Base-by-base conservation (phyloP, 1,140 invertebrate species). In the Drosophila serrata region DNA sequence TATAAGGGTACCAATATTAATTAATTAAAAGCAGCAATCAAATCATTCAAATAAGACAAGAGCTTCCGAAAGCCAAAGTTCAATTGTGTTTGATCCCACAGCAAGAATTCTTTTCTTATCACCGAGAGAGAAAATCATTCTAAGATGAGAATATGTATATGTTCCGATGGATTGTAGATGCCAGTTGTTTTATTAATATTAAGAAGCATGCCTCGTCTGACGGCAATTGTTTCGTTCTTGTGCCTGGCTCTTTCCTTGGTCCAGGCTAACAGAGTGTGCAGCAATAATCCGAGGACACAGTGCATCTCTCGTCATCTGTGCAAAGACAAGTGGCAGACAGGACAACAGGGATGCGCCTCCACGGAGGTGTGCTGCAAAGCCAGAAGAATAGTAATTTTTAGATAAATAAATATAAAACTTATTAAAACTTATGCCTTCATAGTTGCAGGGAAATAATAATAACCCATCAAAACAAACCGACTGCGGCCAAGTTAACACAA, bases 311-410 rank as follows among this genome's bases (percentile, higher is more conserved):
- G 5, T 39, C 33, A 24, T n/a, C 13, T n/a, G 15, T 56, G 53
- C 53, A 5, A 27, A 4, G 2, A 19, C 2, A 27, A 3, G 15
- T 9, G 33, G 12, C 6, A 11, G 13, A 9, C 1, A 0, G 57
- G 57, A 5, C 46, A 60, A 4, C 4, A 24, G 9, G 57, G 57
- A n/a, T 60, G 57, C 9, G n/a, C 9, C 31, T 13, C 42, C 57
- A 33, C 57, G 27, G 57, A 46, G 13, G 9, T 9, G 19, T 60
- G 57, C 29, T 60, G 57, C 6, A n/a, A 39, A 11, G 4, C 35
- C 6, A 7, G 13, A 6, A 11, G 17, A 49, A 35, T 35, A 31
- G 48, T 49, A 49, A 40, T 17, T 17, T 17, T 9, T n/a, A 40
- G 8, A 17, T 17, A 17, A 17, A 8, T 8, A 40, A 17, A 40